Evolutionary conservation across 2,888 invertebrate genomes (phyloP), one percentile per base, ranked within the genome.

Genomic region (Diaprepes abbreviatus): DNA sequence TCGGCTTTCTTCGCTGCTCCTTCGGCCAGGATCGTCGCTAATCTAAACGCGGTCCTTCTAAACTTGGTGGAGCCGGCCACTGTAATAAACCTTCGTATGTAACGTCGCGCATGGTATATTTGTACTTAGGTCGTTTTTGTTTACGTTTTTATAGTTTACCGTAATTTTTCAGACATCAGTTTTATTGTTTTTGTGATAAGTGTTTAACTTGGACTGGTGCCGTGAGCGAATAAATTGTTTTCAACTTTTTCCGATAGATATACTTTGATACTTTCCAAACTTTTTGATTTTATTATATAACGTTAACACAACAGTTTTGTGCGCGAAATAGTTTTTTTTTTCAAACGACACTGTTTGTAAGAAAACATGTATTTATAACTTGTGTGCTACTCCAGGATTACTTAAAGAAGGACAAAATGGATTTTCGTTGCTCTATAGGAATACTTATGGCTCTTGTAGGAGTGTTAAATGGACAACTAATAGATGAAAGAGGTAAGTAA

Each of bases 401-500:
- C 10, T 40, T 52, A 12, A 55, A 43, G 35, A 31, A 24, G 28
- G 12, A 9, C 40, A 71, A 54, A 36, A 73, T 74, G 74, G 74
- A 74, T 72, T 72, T 70, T 33, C 45, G 14, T 19, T 48, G 28
- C 14, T 50, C 65, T 7, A 40, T 68, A 19, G 73, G 72, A 67
- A 68, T 72, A 62, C 24, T 60, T 16, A 24, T 31, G 16, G 62
- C 19, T 24, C 28, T 70, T 28, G 19, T 73, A 28, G 57, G 60
- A 48, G 45, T 40, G 10, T 9, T 57, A 1, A 55, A 52, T 63
- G 72, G 52, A 35, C 68, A 67, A 33, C 69, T 48, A 43, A 58
- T 40, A 16, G 80, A 80, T 64, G 80, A 80, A 78, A 78, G 79
- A 80, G 80, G 80, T 80, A 50, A 74, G 77, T 59, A 40, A 62